Evolutionary conservation across 2,797 vertebrate genomes (phyloP).

Genomic region (Scleropages formosus): DNA sequence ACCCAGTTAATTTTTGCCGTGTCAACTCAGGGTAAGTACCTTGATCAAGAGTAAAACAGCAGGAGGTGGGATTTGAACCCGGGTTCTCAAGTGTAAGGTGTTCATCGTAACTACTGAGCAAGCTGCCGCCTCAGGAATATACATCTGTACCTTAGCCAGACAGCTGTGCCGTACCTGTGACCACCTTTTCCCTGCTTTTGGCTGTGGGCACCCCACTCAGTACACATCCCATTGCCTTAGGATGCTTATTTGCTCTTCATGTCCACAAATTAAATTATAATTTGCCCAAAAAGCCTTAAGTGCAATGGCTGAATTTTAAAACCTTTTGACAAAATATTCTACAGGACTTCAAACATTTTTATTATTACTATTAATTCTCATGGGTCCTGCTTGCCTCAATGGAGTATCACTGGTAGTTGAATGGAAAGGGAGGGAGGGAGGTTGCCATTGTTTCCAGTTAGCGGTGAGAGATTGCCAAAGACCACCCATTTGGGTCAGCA

Average conservation of each 20-base stretch:
- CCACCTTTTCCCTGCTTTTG: not conserved
- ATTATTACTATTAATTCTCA: too few species aligned
- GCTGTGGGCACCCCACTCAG: not conserved
- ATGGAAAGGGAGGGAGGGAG: too few species aligned
- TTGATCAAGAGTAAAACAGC: too few species aligned
- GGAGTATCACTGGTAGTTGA: too few species aligned
- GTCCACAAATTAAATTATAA: conserved; percentile 24
- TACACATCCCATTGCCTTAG: conserved; percentile 29
- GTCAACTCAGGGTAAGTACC: too few species aligned
- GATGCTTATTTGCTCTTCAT: conserved; percentile 11
- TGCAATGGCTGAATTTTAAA: conserved; percentile 25
- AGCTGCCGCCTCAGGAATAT: conserved; percentile 40
- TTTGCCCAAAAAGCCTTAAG: conserved; percentile 6
- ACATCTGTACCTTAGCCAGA: conserved; percentile 11
- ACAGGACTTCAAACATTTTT: not conserved
- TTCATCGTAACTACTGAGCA: conserved; percentile 31
- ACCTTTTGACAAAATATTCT: not conserved
- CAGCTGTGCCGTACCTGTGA: not conserved
- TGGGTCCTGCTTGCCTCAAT: too few species aligned
- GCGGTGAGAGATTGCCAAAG: too few species aligned
- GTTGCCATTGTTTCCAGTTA: too few species aligned
- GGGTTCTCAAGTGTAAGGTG: too few species aligned
- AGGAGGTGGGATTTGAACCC: too few species aligned
- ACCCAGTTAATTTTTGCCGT: too few species aligned
- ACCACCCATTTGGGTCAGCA: too few species aligned